These are phyloP conservation scores for Drosophila quinaria DNA, from an alignment of 2,888 invertebrate genomes.

Conservation along the genomic window DNA sequence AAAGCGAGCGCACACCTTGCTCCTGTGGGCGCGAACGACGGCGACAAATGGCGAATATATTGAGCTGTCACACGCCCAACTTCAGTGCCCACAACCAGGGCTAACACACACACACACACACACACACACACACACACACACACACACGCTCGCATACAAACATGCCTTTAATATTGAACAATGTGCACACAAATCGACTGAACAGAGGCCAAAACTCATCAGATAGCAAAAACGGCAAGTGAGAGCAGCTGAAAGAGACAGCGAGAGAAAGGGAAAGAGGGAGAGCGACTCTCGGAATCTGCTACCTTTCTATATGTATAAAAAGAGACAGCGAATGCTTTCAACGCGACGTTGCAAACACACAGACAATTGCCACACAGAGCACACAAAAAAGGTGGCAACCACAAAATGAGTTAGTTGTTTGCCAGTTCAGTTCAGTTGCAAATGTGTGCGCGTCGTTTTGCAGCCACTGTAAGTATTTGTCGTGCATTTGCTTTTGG, in stretches of 20 bases:
- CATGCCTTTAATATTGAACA: conserved; percentile 63
- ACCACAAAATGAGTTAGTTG: conserved; percentile 79
- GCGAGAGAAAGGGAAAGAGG: not conserved
- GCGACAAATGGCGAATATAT: conserved; percentile 82
- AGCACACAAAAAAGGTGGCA: conserved; percentile 70
- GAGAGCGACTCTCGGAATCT: conserved; percentile 37
- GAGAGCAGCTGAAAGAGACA: not conserved
- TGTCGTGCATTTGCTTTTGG: conserved; percentile 36
- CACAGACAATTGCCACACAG: conserved; percentile 70
- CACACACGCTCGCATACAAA: not conserved
- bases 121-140: conserved; percentile 1
- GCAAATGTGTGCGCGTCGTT: conserved; percentile 36
- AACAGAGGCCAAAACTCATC: conserved; percentile 45
- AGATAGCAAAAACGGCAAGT: conserved; percentile 25
- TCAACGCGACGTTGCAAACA: conserved; percentile 26
- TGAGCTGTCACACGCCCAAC: conserved; percentile 74
- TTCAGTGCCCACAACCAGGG: conserved; percentile 26
- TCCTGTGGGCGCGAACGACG: conserved; percentile 56
- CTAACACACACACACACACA: conserved; percentile 4
- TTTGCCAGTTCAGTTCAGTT: conserved; percentile 60
- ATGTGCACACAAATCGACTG: conserved; percentile 67
- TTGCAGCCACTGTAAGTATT: conserved; percentile 28
- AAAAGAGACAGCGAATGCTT: conserved; percentile 39
- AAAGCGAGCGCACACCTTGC: conserved; percentile 43
- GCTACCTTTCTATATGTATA: conserved; percentile 43